phyloP scores from a whole-genome alignment of 92 coral and sea anemone species.

The Parazoanthus swiftii region DNA sequence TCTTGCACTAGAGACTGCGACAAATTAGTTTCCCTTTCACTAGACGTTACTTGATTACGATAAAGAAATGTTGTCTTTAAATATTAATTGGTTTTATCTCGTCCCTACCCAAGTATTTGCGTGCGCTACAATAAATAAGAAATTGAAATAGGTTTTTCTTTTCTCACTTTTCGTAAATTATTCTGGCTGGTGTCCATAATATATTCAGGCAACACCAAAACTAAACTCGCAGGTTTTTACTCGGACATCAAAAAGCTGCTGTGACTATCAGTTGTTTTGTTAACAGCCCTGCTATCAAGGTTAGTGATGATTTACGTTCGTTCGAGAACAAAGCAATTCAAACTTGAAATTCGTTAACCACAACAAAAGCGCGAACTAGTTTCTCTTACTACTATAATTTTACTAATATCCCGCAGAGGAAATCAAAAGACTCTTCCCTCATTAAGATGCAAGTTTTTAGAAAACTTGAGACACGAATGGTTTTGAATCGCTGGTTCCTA shows the following conservation, averaged over 20 bases:
- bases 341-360: slow-evolving; percentile 13
- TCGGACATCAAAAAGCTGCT: background rate
- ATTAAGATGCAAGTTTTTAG: slow-evolving; percentile 1
- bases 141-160: background rate
- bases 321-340: slow-evolving; percentile 4
- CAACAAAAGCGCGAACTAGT: background rate
- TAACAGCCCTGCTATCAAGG: background rate
- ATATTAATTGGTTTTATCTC: background rate
- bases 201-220: background rate
- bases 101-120: background rate
- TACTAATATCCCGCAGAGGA: slow-evolving; percentile 2
- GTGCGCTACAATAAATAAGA: too few relatives aligned
- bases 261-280: background rate
- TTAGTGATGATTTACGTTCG: background rate
- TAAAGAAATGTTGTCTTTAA: background rate
- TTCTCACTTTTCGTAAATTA: too few relatives aligned
- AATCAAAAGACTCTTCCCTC: background rate
- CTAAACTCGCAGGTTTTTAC: background rate
- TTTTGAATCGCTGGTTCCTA: background rate
- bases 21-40: too few relatives aligned
- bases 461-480: background rate
- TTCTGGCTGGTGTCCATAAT: background rate
- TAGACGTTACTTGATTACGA: background rate
- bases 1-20: too few relatives aligned
- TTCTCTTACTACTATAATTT: background rate